phyloP scores from a whole-genome alignment of 2,113 vertebrate genomes.

The Synchiropus splendidus region DNA sequence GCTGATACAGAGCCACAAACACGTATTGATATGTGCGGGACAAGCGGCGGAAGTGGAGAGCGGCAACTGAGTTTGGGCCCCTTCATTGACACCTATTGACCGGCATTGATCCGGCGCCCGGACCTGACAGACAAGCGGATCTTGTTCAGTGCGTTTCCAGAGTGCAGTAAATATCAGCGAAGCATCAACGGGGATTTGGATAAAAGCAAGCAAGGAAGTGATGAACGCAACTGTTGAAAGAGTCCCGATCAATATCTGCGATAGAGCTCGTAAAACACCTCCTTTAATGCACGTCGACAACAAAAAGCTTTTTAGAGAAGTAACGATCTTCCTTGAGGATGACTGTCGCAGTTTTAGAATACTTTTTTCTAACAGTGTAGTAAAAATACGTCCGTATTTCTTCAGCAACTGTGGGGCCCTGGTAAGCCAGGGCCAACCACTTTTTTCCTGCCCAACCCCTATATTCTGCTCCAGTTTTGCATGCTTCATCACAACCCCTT shows the following conservation, averaged over 20 bases:
- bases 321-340: too few species aligned
- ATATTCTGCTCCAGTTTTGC: too few species aligned
- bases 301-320: too few species aligned
- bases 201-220: neutral
- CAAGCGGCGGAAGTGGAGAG: conserved; percentile 21
- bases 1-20: conserved; percentile 49
- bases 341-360: too few species aligned
- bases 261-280: neutral
- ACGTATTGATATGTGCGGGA: conserved; percentile 49
- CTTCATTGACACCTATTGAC: conserved; percentile 44
- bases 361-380: too few species aligned
- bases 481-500: too few species aligned
- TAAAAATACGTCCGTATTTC: too few species aligned
- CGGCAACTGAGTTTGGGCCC: conserved; percentile 24
- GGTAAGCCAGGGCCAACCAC: too few species aligned
- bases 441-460: too few species aligned
- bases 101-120: conserved; percentile 32
- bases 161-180: conserved; percentile 4
- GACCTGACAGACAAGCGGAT: conserved; percentile 12
- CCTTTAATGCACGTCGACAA: too few species aligned
- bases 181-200: neutral
- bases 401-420: too few species aligned
- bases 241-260: neutral
- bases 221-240: neutral
- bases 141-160: conserved; percentile 10